phyloP scores from a whole-genome alignment of 2,888 invertebrate species.

The Labia minor region DNA sequence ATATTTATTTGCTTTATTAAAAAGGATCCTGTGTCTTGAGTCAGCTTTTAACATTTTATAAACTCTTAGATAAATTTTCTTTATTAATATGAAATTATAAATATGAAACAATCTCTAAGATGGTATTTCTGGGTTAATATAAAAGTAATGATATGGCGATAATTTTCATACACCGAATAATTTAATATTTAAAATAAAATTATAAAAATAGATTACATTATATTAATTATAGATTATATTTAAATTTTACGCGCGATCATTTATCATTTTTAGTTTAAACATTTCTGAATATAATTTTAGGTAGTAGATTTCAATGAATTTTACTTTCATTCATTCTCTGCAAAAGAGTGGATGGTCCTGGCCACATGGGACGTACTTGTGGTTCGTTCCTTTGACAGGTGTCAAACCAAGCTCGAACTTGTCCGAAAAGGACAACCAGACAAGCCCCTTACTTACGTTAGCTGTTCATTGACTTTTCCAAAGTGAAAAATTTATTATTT shows the following conservation, averaged over 20 bases:
- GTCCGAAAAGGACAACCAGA: background rate
- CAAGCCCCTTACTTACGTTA: background rate
- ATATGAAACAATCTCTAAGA: no score
- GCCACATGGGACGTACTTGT: background rate
- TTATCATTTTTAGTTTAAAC: background rate
- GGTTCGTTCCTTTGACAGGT: background rate
- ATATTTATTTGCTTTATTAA: background rate
- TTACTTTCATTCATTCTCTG: background rate
- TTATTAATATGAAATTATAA: background rate
- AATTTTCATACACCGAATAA: no score
- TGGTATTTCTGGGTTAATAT: no score
- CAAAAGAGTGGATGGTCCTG: background rate
- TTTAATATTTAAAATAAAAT: no score
- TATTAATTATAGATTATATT: no score
- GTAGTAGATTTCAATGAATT: background rate
- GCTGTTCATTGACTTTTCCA: background rate
- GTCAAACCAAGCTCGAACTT: background rate
- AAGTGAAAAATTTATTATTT: conserved; percentile 13
- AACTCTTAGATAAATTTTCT: background rate
- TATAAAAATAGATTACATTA: no score
- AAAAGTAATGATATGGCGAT: no score
- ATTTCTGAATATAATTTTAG: no score
- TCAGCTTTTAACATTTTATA: background rate
- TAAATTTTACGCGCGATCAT: no score
- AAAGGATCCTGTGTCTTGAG: background rate